Base-by-base conservation (phyloP, 2,888 invertebrate genomes). In the Crepidodera aurea region DNA sequence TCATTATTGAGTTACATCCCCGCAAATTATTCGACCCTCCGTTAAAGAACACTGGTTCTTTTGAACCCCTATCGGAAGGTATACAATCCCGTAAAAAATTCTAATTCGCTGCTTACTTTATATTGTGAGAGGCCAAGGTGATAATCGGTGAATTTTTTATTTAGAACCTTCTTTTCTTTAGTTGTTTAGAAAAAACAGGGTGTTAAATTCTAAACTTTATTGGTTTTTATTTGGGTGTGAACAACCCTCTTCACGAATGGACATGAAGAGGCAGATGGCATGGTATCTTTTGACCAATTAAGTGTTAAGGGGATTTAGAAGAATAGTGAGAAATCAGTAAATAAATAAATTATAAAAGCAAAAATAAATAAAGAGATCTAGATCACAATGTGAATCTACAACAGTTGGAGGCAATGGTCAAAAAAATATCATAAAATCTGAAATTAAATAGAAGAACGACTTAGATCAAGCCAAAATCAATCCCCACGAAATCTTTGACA, bases 171-270 rank as follows among this genome's bases (percentile, higher is more conserved):
- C 48, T 60, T 46, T 60, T 54, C 46, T 53, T 39, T 25, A 16
- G 51, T 70, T 77, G 77, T 77, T 77, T 77, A 71, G 69, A 67
- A 71, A 40, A 78, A 78, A 78, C 76, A 75, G 71, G 73, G 78
- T 77, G 77, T 78, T 70, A 62, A 73, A 74, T 78, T 77, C 64
- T 67, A 73, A 67, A 66, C 73, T 66, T 62, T 65, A 61, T 55
- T 54, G 39, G 57, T 37, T 64, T 62, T 42, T 22, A 48, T 58
- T 58, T 34, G 25, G 54, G 55, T 59, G 48, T 13, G 58, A 55
- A 50, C 40, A 12, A 55, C 54, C 59, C 63, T 63, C 59, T 51
- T 63, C 59, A 51, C 19, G 10, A 39, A 59, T 46, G 34, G 46
- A 19, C 12, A 32, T 34, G 18, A 39, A 48, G 48, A 39, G 27